Evolutionary conservation across 2,113 vertebrate genomes (phyloP).

Genomic region (Centropus unirufus): DNA sequence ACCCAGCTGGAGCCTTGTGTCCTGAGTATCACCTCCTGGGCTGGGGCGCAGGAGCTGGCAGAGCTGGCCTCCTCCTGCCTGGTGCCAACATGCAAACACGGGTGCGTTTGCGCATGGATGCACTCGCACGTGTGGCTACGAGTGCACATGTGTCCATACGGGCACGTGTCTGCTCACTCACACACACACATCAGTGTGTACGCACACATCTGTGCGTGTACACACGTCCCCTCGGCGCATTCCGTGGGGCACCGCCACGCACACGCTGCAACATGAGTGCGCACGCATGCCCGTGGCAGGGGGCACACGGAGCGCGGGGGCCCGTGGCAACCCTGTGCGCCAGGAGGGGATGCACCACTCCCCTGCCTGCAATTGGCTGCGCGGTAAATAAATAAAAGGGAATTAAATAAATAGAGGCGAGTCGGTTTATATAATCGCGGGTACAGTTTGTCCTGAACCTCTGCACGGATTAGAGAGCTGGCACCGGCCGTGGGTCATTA

Average conservation of each 20-base stretch:
- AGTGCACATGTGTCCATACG: neutral
- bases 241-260: fast-evolving
- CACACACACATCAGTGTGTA: fast-evolving
- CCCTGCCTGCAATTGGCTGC: conserved; percentile 47
- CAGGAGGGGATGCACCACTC: conserved; percentile 34
- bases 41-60: neutral
- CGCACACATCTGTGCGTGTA: fast-evolving
- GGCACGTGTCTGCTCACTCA: neutral
- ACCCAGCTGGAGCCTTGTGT: neutral
- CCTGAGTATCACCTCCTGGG: neutral
- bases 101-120: neutral
- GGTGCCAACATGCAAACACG: fast-evolving
- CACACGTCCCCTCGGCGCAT: fast-evolving
- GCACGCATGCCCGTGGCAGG: fast-evolving
- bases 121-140: neutral
- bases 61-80: fast-evolving
- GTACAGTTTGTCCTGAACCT: conserved; percentile 72
- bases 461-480: conserved; percentile 68
- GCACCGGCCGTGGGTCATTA: conserved; percentile 52
- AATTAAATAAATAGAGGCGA: conserved; percentile 76
- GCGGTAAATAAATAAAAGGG: conserved; percentile 57
- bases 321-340: neutral
- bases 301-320: fast-evolving
- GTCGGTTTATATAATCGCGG: conserved; percentile 72
- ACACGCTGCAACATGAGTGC: fast-evolving